Percentiles rank a stretch among this genome's conserved stretches.
phyloP scores from a whole-genome alignment of 2,797 vertebrate genomes.

The Argentina silus region DNA sequence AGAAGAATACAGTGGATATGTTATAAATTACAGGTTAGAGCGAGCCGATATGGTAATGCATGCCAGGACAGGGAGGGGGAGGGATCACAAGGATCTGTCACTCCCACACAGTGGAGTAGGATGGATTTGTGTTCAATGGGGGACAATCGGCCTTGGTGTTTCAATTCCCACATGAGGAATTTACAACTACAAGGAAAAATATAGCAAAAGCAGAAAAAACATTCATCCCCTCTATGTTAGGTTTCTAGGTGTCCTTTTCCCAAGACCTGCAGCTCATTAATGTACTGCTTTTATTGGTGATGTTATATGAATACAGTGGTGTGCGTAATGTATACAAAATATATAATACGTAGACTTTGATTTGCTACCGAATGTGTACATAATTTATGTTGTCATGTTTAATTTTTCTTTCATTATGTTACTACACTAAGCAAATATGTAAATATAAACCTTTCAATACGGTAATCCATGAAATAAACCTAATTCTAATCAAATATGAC shows the following conservation, averaged over 20 bases:
- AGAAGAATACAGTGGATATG: slow-evolving; percentile 71
- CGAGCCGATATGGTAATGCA: slow-evolving; percentile 72
- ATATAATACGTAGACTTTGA: neutral
- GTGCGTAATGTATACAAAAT: neutral
- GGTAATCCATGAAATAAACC: no score
- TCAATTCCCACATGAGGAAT: slow-evolving; percentile 58
- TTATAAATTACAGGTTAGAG: slow-evolving; percentile 79
- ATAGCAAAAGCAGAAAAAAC: slow-evolving; percentile 15
- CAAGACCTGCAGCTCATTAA: neutral
- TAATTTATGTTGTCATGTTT: no score
- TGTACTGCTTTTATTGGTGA: neutral
- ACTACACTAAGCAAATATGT: no score
- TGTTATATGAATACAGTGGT: neutral
- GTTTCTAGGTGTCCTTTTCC: neutral
- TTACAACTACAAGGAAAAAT: slow-evolving; percentile 36
- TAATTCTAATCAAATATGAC: neutral
- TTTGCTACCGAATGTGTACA: neutral
- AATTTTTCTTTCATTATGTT: no score
- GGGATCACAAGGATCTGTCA: slow-evolving; percentile 61
- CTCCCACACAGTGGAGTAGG: slow-evolving; percentile 52
- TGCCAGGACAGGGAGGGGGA: slow-evolving; percentile 50
- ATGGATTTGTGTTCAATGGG: slow-evolving; percentile 68
- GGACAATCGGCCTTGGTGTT: slow-evolving; percentile 66
- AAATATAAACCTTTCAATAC: no score
- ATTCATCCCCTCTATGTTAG: slow-evolving; percentile 20